These are phyloP conservation scores for Drosophila paranaensis DNA, from an alignment of 2,888 invertebrate species.

Conservation along the genomic window DNA sequence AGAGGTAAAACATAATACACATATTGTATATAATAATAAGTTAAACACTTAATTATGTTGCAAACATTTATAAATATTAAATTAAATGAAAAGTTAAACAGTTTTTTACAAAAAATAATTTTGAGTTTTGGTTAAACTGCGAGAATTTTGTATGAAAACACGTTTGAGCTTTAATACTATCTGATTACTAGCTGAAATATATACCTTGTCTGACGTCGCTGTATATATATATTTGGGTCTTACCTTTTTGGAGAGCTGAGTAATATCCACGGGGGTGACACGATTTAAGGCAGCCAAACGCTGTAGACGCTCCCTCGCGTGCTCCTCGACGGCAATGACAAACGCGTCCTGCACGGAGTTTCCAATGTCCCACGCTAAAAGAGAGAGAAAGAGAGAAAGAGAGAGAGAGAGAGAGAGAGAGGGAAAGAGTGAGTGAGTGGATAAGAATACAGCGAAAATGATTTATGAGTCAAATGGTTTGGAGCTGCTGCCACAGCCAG, in stretches of 20 bases:
- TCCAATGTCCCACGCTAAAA: slow-evolving; percentile 93
- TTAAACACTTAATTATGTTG: no score
- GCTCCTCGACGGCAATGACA: slow-evolving; percentile 99
- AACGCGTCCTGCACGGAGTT: slow-evolving; percentile 98
- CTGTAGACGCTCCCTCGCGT: slow-evolving; percentile 95
- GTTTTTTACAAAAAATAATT: neutral
- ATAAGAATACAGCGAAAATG: slow-evolving; percentile 31
- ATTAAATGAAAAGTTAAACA: neutral
- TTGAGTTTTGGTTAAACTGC: neutral
- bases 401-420: slow-evolving; percentile 23
- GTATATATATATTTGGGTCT: slow-evolving; percentile 30
- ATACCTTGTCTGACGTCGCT: neutral
- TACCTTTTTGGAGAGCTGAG: slow-evolving; percentile 94
- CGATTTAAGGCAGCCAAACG: slow-evolving; percentile 95
- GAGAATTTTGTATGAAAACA: neutral
- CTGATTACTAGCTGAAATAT: neutral
- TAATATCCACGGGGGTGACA: slow-evolving; percentile 97
- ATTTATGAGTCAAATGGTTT: slow-evolving; percentile 48
- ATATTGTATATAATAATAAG: no score
- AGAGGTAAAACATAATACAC: neutral
- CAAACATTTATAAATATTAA: neutral
- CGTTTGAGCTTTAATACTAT: neutral
- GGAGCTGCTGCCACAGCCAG: slow-evolving; percentile 40
- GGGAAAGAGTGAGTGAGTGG: neutral
- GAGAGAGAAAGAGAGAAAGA: slow-evolving; percentile 18